These are phyloP conservation scores for Drosophila grimshawi DNA, from an alignment of 1,140 invertebrate genomes.

Conservation along the genomic window DNA sequence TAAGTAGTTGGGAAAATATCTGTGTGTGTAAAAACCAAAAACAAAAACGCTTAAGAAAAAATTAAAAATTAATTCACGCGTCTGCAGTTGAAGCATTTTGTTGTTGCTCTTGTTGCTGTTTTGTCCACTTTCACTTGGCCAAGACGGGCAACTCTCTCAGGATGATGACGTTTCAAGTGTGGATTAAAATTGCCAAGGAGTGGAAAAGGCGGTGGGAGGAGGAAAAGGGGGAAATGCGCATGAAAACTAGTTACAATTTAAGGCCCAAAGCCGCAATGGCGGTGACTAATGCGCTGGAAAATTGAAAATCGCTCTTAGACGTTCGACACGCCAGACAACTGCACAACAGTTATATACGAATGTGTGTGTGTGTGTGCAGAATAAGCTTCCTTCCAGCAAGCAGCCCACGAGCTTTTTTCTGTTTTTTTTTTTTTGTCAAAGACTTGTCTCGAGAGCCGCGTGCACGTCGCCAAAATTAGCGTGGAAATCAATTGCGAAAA, in stretches of 20 bases:
- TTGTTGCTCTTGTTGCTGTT: slow-evolving; percentile 5
- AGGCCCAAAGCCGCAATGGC: slow-evolving; percentile 40
- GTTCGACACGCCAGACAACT: slow-evolving; percentile 33
- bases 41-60: slow-evolving; percentile 43
- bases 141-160: slow-evolving; percentile 52
- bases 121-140: slow-evolving; percentile 75
- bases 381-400: slow-evolving; percentile 23
- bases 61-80: slow-evolving; percentile 76
- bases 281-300: slow-evolving; percentile 79
- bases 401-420: slow-evolving; percentile 31
- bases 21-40: slow-evolving; percentile 9
- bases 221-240: slow-evolving; percentile 20
- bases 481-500: slow-evolving; percentile 69
- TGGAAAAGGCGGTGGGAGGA: background rate
- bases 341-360: slow-evolving; percentile 4
- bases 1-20: slow-evolving; percentile 74
- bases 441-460: slow-evolving; percentile 46
- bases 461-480: slow-evolving; percentile 75
- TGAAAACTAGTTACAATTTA: slow-evolving; percentile 79
- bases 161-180: slow-evolving; percentile 57
- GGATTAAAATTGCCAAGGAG: slow-evolving; percentile 42
- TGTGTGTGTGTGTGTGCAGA: too few relatives aligned
- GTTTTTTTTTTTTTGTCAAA: slow-evolving; percentile 68
- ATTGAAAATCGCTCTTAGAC: slow-evolving; percentile 67
- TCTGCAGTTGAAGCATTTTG: slow-evolving; percentile 55